Evolutionary conservation across 1,140 invertebrate species (phyloP).

Genomic region (Drosophila melanica): DNA sequence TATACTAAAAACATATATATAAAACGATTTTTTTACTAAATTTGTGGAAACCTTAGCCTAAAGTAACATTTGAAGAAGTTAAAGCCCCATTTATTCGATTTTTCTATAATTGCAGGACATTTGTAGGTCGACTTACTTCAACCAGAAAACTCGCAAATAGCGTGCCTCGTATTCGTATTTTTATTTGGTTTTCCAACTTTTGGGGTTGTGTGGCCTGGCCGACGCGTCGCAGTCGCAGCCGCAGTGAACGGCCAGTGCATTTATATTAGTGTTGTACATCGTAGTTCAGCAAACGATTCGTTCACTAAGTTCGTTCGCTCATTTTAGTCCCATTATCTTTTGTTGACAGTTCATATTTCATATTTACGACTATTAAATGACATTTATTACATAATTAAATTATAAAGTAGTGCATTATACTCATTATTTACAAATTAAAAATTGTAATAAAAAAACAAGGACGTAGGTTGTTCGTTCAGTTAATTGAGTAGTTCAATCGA

Average conservation of each 20-base stretch:
- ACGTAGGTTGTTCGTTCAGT: too few relatives aligned
- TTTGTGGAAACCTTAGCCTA: not conserved
- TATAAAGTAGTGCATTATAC: too few relatives aligned
- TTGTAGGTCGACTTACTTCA: slow-evolving; percentile 24
- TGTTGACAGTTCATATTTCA: too few relatives aligned
- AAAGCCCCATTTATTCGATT: not conserved
- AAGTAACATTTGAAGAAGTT: not conserved
- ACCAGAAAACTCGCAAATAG: slow-evolving; percentile 62
- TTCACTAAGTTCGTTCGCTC: too few relatives aligned
- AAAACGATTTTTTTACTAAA: not conserved
- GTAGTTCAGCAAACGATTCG: too few relatives aligned
- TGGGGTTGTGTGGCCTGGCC: slow-evolving; percentile 70
- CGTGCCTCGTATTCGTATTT: slow-evolving; percentile 75
- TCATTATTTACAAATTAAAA: too few relatives aligned
- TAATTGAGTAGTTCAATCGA: too few relatives aligned
- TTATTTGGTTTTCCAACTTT: slow-evolving; percentile 81
- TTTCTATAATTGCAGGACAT: slow-evolving; percentile 28
- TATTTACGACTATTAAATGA: too few relatives aligned
- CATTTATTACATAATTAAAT: too few relatives aligned
- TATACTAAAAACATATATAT: not conserved
- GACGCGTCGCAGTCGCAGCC: slow-evolving; percentile 26
- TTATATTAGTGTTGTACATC: slow-evolving; percentile 1
- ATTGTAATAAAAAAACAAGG: too few relatives aligned
- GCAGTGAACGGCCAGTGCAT: slow-evolving; percentile 46
- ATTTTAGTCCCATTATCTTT: too few relatives aligned